Percentiles rank a stretch among this genome's conserved stretches.
Conservation (phyloP, 2,888 invertebrate species). For the Drosophila neonasuta region DNA sequence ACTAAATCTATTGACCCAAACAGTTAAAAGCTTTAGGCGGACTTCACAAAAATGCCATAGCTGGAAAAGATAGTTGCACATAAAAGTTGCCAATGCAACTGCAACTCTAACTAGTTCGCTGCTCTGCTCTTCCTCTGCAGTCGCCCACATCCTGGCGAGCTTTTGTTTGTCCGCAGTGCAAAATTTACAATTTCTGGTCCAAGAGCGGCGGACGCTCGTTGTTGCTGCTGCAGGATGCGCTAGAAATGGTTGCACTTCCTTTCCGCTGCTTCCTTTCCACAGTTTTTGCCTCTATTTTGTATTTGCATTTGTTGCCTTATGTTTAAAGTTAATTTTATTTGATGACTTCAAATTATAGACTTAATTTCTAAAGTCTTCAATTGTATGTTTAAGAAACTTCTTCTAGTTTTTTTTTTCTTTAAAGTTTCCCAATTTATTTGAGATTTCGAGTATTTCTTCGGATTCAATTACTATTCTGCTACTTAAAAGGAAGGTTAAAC, state of each 20-base stretch:
- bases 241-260: constrained; percentile 71
- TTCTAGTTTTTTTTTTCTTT: too few species aligned
- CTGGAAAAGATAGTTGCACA: constrained; percentile 38
- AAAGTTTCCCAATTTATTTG: too few species aligned
- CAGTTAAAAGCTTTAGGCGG: constrained; percentile 55
- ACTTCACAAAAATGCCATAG: constrained; percentile 15
- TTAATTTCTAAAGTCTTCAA: too few species aligned
- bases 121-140: constrained; percentile 1
- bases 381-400: too few species aligned
- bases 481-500: too few species aligned
- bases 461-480: too few species aligned
- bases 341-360: too few species aligned
- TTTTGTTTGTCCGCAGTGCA: constrained; percentile 65
- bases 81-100: constrained; percentile 49
- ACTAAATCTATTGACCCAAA: constrained; percentile 63
- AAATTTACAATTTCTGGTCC: constrained; percentile 70
- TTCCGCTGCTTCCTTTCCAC: constrained; percentile 45
- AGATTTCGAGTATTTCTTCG: too few species aligned
- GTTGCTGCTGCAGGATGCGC: constrained; percentile 68
- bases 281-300: constrained; percentile 8
- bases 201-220: constrained; percentile 53
- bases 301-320: neutral
- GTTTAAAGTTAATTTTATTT: neutral
- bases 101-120: constrained; percentile 28
- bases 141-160: constrained; percentile 59